Conservation (phyloP, 2,797 vertebrate species). For the Hephaestus fuliginosus region DNA sequence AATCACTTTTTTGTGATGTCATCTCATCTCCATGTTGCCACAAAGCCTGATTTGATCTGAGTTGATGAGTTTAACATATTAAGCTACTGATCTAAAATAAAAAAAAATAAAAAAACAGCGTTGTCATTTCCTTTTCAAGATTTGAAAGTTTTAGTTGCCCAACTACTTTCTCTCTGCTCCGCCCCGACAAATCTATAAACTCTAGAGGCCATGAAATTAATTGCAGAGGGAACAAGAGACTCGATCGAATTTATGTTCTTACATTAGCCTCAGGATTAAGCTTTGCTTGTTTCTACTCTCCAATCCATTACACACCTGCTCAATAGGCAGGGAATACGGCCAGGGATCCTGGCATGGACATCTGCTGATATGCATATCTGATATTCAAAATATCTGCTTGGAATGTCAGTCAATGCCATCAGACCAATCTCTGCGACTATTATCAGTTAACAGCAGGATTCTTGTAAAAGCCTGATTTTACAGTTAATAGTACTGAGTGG, state of each 20-base stretch:
- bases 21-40: not conserved
- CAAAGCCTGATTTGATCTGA: not conserved
- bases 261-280: constrained; percentile 73
- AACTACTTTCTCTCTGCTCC: constrained; percentile 42
- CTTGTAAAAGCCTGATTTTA: not conserved
- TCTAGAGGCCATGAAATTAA: constrained; percentile 72
- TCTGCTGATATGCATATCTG: constrained; percentile 37
- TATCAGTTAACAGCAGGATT: constrained; percentile 9
- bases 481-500: too few species aligned
- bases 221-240: constrained; percentile 77
- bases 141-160: constrained; percentile 40
- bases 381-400: constrained; percentile 37
- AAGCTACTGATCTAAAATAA: not conserved
- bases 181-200: constrained; percentile 65
- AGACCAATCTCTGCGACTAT: constrained; percentile 16
- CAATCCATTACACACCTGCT: constrained; percentile 67
- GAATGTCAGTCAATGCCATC: constrained; percentile 25
- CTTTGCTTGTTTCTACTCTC: constrained; percentile 58
- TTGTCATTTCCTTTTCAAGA: constrained; percentile 36
- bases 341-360: constrained; percentile 30
- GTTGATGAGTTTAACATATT: not conserved
- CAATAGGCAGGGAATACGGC: constrained; percentile 41
- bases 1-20: not conserved
- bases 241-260: constrained; percentile 72
- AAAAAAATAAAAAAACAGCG: not conserved